These are phyloP conservation scores for Lepisosteus osseus DNA, from an alignment of 2,113 vertebrate species.

Conservation along the genomic window DNA sequence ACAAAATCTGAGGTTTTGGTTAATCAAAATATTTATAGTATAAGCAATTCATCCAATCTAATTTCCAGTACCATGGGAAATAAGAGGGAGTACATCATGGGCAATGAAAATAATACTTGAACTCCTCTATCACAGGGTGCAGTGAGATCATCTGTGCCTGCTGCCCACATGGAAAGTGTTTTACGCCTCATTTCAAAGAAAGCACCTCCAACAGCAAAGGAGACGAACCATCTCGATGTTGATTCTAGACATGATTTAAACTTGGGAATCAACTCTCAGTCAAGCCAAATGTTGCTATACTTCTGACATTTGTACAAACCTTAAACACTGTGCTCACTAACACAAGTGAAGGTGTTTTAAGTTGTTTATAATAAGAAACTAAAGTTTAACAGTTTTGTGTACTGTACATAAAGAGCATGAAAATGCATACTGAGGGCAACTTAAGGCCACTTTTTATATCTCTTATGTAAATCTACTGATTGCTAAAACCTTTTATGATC, in stretches of 20 bases:
- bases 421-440: too few species aligned
- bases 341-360: background rate
- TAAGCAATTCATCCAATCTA: too few species aligned
- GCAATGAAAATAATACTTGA: background rate
- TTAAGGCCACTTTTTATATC: too few species aligned
- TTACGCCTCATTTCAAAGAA: background rate
- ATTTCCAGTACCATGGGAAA: background rate
- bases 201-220: background rate
- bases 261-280: background rate
- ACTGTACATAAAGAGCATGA: too few species aligned
- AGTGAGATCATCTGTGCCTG: background rate
- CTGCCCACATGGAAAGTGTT: background rate
- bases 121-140: background rate
- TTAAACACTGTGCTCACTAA: background rate
- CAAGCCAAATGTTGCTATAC: background rate
- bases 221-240: background rate
- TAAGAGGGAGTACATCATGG: too few species aligned
- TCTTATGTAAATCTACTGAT: too few species aligned
- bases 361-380: too few species aligned
- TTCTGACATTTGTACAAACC: background rate
- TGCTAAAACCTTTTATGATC: too few species aligned
- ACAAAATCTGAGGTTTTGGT: too few species aligned
- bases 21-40: too few species aligned
- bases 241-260: background rate
- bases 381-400: too few species aligned